Evolutionary conservation across 2,113 vertebrate species (phyloP).

Genomic region (Hiodon alosoides): DNA sequence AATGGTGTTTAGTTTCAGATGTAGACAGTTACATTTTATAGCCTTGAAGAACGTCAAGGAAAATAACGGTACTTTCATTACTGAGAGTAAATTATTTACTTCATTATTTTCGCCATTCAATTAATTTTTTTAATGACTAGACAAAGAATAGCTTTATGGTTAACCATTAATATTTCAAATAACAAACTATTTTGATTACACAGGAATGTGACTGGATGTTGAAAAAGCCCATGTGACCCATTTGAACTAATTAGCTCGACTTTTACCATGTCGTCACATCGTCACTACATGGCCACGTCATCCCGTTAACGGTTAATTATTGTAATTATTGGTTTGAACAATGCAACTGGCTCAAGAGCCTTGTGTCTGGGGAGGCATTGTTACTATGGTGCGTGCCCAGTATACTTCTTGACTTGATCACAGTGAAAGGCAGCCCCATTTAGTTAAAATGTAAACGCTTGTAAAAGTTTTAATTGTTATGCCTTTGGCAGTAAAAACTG

Average conservation of each 20-base stretch:
- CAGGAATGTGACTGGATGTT: neutral
- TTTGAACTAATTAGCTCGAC: neutral
- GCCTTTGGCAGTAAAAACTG: neutral
- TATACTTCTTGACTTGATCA: neutral
- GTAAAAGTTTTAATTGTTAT: neutral
- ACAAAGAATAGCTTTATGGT: neutral
- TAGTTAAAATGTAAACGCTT: neutral
- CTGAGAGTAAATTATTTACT: neutral
- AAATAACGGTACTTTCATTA: neutral
- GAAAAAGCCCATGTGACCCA: slow-evolving; percentile 8
- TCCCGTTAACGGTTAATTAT: neutral
- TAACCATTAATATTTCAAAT: neutral
- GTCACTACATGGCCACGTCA: neutral
- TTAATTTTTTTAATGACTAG: neutral
- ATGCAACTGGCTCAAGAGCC: neutral
- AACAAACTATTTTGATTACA: neutral
- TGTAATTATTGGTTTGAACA: neutral
- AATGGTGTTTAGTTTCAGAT: neutral
- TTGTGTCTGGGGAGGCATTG: neutral
- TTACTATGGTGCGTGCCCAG: neutral
- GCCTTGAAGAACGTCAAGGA: neutral
- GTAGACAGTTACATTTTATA: neutral
- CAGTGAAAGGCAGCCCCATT: neutral
- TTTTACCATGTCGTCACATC: neutral
- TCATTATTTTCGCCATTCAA: neutral